Percentiles rank a stretch among this genome's conserved stretches.
These are phyloP conservation scores for Epizoanthus stellaris DNA, from an alignment of 92 coral and sea anemone species.

Conservation along the genomic window DNA sequence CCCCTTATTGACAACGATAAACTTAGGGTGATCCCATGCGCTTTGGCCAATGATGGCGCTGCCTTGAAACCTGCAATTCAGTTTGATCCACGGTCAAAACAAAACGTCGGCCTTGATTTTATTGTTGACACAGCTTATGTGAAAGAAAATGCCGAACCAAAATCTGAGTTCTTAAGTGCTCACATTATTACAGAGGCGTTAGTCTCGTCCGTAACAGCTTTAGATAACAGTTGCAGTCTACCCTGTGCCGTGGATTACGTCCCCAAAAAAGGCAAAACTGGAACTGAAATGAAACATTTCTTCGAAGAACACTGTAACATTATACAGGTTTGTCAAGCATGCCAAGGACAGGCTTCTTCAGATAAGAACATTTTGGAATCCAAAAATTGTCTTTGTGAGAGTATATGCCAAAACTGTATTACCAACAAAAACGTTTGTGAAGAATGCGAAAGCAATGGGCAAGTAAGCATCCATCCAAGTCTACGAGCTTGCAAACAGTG, in stretches of 20 bases:
- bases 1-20: constrained; percentile 34
- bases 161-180: constrained; percentile 42
- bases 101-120: constrained; percentile 36
- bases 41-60: constrained; percentile 47
- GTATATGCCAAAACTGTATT: constrained; percentile 32
- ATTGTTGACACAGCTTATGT: constrained; percentile 38
- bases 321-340: constrained; percentile 51
- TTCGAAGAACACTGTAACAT: constrained; percentile 37
- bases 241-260: constrained; percentile 56
- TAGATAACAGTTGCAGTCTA: constrained; percentile 54
- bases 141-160: constrained; percentile 42
- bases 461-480: constrained; percentile 45
- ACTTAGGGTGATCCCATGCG: constrained; percentile 47
- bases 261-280: constrained; percentile 57
- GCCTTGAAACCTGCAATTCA: constrained; percentile 53
- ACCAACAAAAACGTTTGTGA: constrained; percentile 23
- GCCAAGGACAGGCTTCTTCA: constrained; percentile 13
- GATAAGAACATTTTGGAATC: constrained; percentile 18
- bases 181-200: constrained; percentile 48
- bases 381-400: constrained; percentile 34
- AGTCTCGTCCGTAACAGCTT: constrained; percentile 34
- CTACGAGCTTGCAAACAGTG: constrained; percentile 56
- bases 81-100: constrained; percentile 48
- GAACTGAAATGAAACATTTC: constrained; percentile 29
- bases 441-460: constrained; percentile 46